Evolutionary conservation across 2,888 invertebrate genomes (phyloP), one percentile per base, ranked within the genome.

Genomic region (Sceliomorpha sp.): DNA sequence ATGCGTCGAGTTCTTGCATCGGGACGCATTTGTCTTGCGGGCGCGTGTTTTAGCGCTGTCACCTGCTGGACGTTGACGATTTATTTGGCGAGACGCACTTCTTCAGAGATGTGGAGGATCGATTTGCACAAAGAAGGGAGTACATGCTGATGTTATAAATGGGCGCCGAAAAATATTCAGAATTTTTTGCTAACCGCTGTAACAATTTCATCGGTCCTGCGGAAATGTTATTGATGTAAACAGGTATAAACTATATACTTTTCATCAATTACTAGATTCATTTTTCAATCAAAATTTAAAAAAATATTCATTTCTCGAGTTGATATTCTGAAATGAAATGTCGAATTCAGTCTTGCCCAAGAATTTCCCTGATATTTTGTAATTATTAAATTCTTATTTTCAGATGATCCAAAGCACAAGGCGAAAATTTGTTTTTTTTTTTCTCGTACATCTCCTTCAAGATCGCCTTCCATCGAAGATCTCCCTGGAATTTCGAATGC

Each of bases 401-500:
- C 5, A 20, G 2, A 20, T 20, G 20, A 2, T 5, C 2, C 20
- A 20, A 20, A 2, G 5, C 2, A 20, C 5, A 5, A 20, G 20
- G 5, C 29, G 8, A 8, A 29, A 29, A n/a, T n/a, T 29, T 2
- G 2, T n/a, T 2, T n/a, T 2, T 29, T n/a, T 2, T n/a, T n/a
- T 13, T 9, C 9, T 9, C 26, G 14, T 39, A n/a, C 14, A 9
- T 12, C 40, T 45, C 48, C 32, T 42, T 47, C 64, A 71, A 75
- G 73, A 77, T 69, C 73, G 56, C 67, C 68, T 59, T 68, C 71
- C 73, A 70, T 69, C 76, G 76, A 82, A 76, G 81, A 72, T 76
- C 73, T 76, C 69, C 64, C n/a, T n/a, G 77, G 78, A 75, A 78
- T 78, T 64, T 76, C 76, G 81, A 81, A 87, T 87, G 75, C 86